A percentile compares a stretch with the other conserved stretches of the same genome.
These are phyloP conservation scores for Macaca fascicularis DNA, from an alignment of 2,113 vertebrate genomes.

Conservation along the genomic window DNA sequence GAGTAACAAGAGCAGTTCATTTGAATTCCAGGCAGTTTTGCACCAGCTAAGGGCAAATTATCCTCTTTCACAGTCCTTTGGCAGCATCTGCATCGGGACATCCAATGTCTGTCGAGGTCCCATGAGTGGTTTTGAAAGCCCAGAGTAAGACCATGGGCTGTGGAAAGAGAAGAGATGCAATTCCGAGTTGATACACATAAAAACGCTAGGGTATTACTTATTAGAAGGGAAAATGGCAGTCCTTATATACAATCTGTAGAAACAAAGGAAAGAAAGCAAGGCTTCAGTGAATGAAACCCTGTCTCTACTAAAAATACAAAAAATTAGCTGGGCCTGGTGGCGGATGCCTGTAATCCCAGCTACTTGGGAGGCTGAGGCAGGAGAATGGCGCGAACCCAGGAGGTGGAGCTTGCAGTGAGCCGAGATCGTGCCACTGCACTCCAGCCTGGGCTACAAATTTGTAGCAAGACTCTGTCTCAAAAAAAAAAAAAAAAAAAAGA, in stretches of 20 bases:
- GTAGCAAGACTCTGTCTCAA: no score
- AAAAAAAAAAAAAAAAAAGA: no score
- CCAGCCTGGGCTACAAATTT: no score
- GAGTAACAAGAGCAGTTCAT: background rate
- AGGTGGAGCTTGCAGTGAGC: no score
- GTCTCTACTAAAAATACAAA: no score
- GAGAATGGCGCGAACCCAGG: no score
- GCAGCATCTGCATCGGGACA: background rate
- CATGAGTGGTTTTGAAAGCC: conserved; percentile 22
- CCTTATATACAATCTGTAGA: background rate
- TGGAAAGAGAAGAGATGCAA: background rate
- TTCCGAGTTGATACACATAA: background rate
- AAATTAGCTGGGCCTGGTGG: no score
- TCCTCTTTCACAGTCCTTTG: conserved; percentile 31
- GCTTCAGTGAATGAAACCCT: background rate
- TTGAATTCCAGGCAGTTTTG: conserved; percentile 30
- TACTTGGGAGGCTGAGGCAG: no score
- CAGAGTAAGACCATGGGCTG: background rate
- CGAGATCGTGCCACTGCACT: no score
- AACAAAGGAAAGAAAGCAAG: conserved; percentile 16
- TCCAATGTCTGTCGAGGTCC: background rate
- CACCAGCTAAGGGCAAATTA: conserved; percentile 45
- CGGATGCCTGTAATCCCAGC: no score
- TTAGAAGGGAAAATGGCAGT: background rate
- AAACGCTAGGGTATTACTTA: background rate